Base-by-base conservation (phyloP, 2,113 vertebrate genomes). In the Pseudorhombus dupliciocellatus region DNA sequence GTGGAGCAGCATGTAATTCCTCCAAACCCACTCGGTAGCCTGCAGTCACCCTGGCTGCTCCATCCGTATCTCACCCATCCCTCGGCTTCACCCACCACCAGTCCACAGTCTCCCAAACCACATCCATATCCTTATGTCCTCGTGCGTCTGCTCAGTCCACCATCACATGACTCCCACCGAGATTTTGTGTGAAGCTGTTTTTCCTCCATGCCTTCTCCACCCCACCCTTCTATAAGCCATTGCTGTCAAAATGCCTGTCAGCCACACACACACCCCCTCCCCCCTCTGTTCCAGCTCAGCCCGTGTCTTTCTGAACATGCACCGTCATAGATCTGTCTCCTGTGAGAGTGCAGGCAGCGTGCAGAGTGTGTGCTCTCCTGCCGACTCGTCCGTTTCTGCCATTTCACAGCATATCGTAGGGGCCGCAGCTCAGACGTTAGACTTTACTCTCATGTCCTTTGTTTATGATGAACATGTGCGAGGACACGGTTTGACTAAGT, bases 11-110 rank as follows among this genome's bases (percentile, higher is more conserved):
- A 57, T 70, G 68, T 42, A 54, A 63, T 84, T 81, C 85, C 79
- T 82, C 81, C 70, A 66, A 50, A 78, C 54, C 55, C 68, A 65
- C 50, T 53, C 22, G 71, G 79, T 63, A 83, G 82, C 81, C 84
- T 62, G 73, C 78, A 53, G 50, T 69, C 86, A 56, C 46, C 76
- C 73, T 14, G 48, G 77, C 80, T 85, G 76, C 72, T 58, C 65
- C 72, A 56, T 48, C 60, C 30, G 37, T 31, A 20, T 30, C 65
- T 66, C 44, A 20, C 46, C 42, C 52, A 59, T 55, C 44, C 66
- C 22, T 28, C 53, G 0, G 31, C 55, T 37, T 16, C 73, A 28
- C 42, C 56, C 25, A 40, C 21, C 25, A 55, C 75, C 69, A 70
- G 70, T 28, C 66, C 12, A 24, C 53, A 26, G 20, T 40, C 56